Base-by-base conservation (phyloP, 2,888 invertebrate genomes). In the Noctua janthe region DNA sequence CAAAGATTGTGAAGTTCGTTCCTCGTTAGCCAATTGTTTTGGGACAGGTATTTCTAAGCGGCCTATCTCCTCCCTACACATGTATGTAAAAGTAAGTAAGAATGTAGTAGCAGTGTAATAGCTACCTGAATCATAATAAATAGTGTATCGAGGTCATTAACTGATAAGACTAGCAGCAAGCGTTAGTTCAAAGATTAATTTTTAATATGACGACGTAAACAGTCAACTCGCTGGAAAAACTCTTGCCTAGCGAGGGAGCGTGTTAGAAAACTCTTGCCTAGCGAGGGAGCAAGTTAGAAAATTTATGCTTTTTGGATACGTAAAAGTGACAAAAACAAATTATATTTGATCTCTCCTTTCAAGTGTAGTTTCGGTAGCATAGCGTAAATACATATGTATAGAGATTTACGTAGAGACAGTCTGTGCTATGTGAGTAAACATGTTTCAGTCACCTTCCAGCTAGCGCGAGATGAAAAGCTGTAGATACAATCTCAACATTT, bases 91-190 rank as follows among this genome's bases (percentile, higher is more conserved):
- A 49, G 15, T 67, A n/a, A 39, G 47, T n/a, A 54, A n/a, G 39
- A 56, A 69, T 10, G 59, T 64, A 73, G 35, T 20, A 64, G n/a
- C 35, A 64, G 64, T 73, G 67, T 66, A 87, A 77, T 79, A 71
- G 71, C 69, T 81, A 88, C 88, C 82, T 88, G 86, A 88, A 80
- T 78, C 76, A 78, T 74, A 87, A 80, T 74, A 84, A 87, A 73
- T 84, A 87, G 84, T 74, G 74, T 81, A 81, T 77, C 71, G 76
- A 78, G 90, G 90, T 82, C 86, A 82, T 81, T 79, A 82, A 87
- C 87, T 87, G 87, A 87, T 87, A 87, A 89, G 43, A 35, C 59
- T 4, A 43, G 20, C 35, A 35, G 64, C 39, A 39, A 70, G 69
- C 51, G 66, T 47, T 35, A 54, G 71, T 75, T 74, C 76, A 64